Evolutionary conservation across 2,888 invertebrate genomes (phyloP), one percentile per base, ranked within the genome.

Genomic region (Clitarchus hookeri): DNA sequence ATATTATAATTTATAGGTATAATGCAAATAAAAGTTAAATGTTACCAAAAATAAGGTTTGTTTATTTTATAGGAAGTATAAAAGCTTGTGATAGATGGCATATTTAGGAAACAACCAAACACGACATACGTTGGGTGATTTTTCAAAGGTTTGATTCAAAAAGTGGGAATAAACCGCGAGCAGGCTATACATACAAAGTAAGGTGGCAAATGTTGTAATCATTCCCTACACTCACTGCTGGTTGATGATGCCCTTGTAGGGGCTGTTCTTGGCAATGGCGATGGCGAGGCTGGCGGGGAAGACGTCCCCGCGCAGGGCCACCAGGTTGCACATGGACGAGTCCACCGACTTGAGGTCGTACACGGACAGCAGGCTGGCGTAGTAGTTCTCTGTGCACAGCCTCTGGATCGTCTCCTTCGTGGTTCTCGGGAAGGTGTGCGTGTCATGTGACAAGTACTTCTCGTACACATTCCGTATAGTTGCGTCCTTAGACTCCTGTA

Each of bases 231-330:
- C 84, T 84, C 53, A 84, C 84, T 48, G 48, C 25, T 48, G 44
- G 53, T 84, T 53, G 48, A 84, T 44, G 9, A 84, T 25, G 0
- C 13, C 44, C 19, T 84, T 84, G 44, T 26, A 84, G 13, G 44
- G 48, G 16, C 25, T 53, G 36, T 84, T 48, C 80, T 84, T 79
- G n/a, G 84, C 27, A 27, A 86, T 54, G 27, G 84, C 84, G 12
- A 86, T 84, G 82, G 86, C 78, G 36, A 86, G 27, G 23, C 84
- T 84, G 79, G 84, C 80, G n/a, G 79, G 84, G 2, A 86, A 78
- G 23, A 9, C n/a, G 65, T 65, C 23, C 23, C 48, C 85, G 13
- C 83, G 19, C 8, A 85, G 83, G 12, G 77, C 44, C 19, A 83
- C 83, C 26, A 85, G 48, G 54, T 83, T 77, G n/a, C 85, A 85